Percentiles rank a stretch among this genome's conserved stretches.
These are phyloP conservation scores for Ibycter americanus DNA, from an alignment of 2,797 vertebrate genomes.

Conservation along the genomic window DNA sequence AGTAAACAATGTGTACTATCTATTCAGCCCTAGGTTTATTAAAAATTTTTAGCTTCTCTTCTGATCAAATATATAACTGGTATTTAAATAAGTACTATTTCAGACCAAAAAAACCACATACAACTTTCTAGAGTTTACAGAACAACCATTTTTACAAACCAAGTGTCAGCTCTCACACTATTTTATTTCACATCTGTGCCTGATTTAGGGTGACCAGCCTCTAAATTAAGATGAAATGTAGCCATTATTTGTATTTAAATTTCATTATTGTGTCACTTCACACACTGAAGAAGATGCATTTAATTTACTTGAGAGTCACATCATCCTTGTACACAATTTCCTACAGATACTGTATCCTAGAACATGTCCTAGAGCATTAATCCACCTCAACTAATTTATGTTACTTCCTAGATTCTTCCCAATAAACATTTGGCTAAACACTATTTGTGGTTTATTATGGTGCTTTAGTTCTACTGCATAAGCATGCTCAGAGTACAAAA, in stretches of 20 bases:
- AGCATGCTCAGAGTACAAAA: not conserved
- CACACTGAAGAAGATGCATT: not conserved
- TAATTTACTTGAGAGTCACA: not conserved
- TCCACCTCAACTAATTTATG: constrained; percentile 3
- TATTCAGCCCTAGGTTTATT: not conserved
- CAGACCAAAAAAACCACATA: not conserved
- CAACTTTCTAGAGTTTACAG: not conserved
- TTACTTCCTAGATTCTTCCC: not conserved
- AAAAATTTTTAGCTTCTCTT: not conserved
- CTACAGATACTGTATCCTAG: not conserved
- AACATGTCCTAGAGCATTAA: not conserved
- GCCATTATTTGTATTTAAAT: not conserved
- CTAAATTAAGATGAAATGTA: constrained; percentile 26
- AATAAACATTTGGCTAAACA: not conserved
- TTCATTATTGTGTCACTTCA: constrained; percentile 11
- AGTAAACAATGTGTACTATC: not conserved
- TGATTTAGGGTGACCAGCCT: not conserved
- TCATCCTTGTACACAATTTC: not conserved
- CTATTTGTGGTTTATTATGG: not conserved
- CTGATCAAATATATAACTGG: not conserved
- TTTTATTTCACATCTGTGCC: not conserved
- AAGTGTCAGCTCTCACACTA: not conserved
- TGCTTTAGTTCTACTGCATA: not conserved
- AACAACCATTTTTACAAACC: not conserved
- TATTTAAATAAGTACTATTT: not conserved